Base-by-base conservation (phyloP, 2,113 vertebrate genomes). In the Oreochromis tanganicae region DNA sequence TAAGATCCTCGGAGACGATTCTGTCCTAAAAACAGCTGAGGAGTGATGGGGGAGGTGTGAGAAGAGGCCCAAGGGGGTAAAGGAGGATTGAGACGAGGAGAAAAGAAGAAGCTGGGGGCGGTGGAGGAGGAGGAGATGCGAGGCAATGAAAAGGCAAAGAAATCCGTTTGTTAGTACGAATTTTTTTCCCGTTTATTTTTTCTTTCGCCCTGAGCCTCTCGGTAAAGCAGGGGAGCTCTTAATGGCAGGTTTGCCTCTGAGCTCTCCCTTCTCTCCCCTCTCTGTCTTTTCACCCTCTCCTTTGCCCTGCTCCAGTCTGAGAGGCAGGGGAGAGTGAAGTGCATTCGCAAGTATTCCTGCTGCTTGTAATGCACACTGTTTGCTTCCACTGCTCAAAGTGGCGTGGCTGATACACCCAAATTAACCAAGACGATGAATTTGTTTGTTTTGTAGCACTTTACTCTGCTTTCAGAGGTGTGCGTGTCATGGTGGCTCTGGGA, bases 1-100 rank as follows among this genome's bases (percentile, higher is more conserved):
- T 94, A 98, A 98, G 96, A 98, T 99, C 94, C 92, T 99, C 89
- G 99, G 99, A 79, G 98, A 99, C 95, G 98, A 99, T 92, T 99
- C 98, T 3, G 98, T 98, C 83, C 97, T 99, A 91, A 98, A 97
- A 96, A 98, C 97, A 14, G 92, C 92, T 29, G 96, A 96, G 38
- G 96, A 92, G 63, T 94, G 91, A 88, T 90, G 21, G 81, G 56
- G 80, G 8, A 19, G n/a, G 7, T n/a, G 10, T 13, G 29, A 19
- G 56, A 41, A 71, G 78, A 55, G 71, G 12, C 2, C 59, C 32
- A 3, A 14, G 57, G 3, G 79, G 13, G n/a, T 66, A 27, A 5
- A 21, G 32, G 9, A 21, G 24, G 9, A n/a, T 24, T 21, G 63
- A 48, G 32, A n/a, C 4, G 21, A 10, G 19, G 34, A 29, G 29